Conservation (phyloP, 2,113 vertebrate genomes). For the Paradisaea rubra region DNA sequence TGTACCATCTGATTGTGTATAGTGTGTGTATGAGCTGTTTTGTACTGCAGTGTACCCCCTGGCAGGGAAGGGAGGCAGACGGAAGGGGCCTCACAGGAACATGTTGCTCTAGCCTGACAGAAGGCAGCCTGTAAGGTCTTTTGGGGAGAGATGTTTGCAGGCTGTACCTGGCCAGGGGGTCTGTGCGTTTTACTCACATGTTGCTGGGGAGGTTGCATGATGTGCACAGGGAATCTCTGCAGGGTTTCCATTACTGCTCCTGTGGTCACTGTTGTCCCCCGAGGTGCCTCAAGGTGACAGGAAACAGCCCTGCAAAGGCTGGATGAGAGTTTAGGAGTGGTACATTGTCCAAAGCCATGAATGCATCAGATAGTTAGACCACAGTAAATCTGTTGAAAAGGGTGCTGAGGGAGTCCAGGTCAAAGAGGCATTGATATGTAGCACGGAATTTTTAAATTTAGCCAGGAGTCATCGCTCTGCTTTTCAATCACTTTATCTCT, state of each 20-base stretch:
- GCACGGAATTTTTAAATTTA: background rate
- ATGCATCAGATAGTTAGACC: background rate
- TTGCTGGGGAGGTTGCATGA: background rate
- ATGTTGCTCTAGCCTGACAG: background rate
- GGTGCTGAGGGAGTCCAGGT: background rate
- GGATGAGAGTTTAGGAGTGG: background rate
- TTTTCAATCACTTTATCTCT: background rate
- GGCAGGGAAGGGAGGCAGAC: background rate
- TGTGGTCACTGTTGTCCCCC: background rate
- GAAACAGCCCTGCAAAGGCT: background rate
- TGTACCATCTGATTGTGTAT: background rate
- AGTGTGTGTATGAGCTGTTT: background rate
- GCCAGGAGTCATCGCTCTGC: background rate
- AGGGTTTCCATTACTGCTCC: background rate
- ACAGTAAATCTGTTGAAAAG: background rate
- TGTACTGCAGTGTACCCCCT: background rate
- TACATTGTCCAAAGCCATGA: background rate
- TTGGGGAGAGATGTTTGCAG: background rate
- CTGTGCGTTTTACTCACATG: background rate
- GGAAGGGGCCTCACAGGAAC: background rate
- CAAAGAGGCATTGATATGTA: background rate
- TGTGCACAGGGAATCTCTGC: background rate
- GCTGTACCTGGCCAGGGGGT: background rate
- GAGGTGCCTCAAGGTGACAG: background rate
- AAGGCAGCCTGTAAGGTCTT: background rate